A percentile compares a stretch with the other conserved stretches of the same genome.
Evolutionary conservation across 30 jellyfish, hydroid and myxozoan genomes (phyloP).

Genomic region (Hydractinia symbiolongicarpus): DNA sequence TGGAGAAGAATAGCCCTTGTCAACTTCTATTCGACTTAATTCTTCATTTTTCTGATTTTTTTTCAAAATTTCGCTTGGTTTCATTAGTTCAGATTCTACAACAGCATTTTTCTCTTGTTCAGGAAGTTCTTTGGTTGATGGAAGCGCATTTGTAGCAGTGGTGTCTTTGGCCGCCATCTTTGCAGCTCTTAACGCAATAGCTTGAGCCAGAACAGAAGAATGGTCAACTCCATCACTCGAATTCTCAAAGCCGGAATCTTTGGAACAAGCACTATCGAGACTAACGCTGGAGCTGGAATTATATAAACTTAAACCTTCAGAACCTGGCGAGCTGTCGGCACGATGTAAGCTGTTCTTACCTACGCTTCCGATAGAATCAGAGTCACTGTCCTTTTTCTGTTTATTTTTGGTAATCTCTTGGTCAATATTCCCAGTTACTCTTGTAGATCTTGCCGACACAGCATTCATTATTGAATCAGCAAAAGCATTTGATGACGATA

Average conservation of each 20-base stretch:
- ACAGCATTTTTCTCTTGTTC: conserved; percentile 11
- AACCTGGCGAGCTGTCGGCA: conserved; percentile 32
- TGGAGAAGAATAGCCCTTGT: conserved; percentile 15
- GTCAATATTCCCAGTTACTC: conserved; percentile 37
- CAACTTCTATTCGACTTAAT: background rate
- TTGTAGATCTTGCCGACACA: conserved; percentile 55
- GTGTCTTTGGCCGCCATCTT: conserved; percentile 49
- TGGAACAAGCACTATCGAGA: conserved; percentile 75
- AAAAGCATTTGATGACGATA: background rate
- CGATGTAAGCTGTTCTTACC: conserved; percentile 14
- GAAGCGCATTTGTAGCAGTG: conserved; percentile 10
- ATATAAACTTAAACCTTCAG: conserved; percentile 50
- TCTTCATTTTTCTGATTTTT: conserved; percentile 13
- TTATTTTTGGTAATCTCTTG: conserved; percentile 29
- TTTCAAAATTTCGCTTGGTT: conserved; percentile 32
- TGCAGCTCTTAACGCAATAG: conserved; percentile 89
- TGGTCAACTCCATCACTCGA: conserved; percentile 73
- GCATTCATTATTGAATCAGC: conserved; percentile 46
- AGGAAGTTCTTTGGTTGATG: conserved; percentile 29
- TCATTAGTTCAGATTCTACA: conserved; percentile 29
- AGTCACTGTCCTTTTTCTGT: conserved; percentile 35
- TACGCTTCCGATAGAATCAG: background rate
- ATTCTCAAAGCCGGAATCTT: conserved; percentile 84
- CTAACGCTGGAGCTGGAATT: conserved; percentile 79
- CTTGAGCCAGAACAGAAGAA: conserved; percentile 79